Conservation (phyloP, 2,888 invertebrate species). For the Cabera pusaria region DNA sequence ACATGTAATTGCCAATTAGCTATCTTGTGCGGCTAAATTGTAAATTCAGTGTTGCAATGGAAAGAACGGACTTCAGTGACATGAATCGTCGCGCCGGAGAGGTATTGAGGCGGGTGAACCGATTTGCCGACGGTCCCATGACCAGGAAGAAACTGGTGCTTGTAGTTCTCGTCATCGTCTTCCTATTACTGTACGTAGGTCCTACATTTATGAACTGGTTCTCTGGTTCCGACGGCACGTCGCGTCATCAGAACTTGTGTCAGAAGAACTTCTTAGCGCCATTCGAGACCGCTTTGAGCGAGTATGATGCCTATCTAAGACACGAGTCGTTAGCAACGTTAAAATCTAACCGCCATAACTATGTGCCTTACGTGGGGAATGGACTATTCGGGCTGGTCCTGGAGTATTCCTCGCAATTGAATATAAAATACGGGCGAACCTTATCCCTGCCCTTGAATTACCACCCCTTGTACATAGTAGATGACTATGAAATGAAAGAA, state of each 20-base stretch:
- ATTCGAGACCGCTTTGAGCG: slow-evolving; percentile 83
- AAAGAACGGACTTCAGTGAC: slow-evolving; percentile 60
- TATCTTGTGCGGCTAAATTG: slow-evolving; percentile 8
- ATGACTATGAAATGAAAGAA: slow-evolving; percentile 82
- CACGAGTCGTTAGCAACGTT: slow-evolving; percentile 79
- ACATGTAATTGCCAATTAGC: no score
- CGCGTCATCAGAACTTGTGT: slow-evolving; percentile 83
- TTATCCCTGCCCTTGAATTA: slow-evolving; percentile 86
- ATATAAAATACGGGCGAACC: slow-evolving; percentile 86
- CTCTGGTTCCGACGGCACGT: slow-evolving; percentile 73
- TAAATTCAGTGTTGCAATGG: slow-evolving; percentile 54
- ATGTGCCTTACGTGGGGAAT: slow-evolving; percentile 90
- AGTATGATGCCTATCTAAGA: slow-evolving; percentile 87
- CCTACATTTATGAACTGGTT: slow-evolving; percentile 86
- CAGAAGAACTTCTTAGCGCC: slow-evolving; percentile 86
- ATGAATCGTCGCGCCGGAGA: slow-evolving; percentile 75
- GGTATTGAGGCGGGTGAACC: slow-evolving; percentile 67
- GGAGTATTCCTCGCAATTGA: slow-evolving; percentile 84
- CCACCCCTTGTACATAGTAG: slow-evolving; percentile 85
- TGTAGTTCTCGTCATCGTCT: slow-evolving; percentile 77
- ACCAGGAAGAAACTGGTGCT: slow-evolving; percentile 77
- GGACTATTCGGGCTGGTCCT: slow-evolving; percentile 87
- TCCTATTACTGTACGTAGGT: slow-evolving; percentile 85
- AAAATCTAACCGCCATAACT: slow-evolving; percentile 80
- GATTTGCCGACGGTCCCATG: slow-evolving; percentile 72